Conservation (phyloP, 2,888 invertebrate genomes). For the Drosophila prolongata region DNA sequence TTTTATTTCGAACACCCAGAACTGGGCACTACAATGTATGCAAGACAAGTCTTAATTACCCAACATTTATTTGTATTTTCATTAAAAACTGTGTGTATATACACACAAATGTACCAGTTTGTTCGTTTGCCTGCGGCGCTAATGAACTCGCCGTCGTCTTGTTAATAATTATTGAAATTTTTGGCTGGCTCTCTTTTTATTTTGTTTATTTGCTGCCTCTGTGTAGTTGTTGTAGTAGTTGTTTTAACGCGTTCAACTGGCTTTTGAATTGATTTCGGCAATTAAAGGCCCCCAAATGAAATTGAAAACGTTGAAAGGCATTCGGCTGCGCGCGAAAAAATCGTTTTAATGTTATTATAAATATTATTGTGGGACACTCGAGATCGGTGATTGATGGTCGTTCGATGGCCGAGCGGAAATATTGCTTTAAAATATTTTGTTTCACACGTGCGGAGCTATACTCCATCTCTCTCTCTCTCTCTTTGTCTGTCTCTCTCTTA, state of each 20-base stretch:
- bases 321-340: constrained; percentile 55
- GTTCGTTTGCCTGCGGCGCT: constrained; percentile 31
- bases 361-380: constrained; percentile 71
- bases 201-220: constrained; percentile 40
- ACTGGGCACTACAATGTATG: constrained; percentile 52
- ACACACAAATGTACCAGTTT: constrained; percentile 15
- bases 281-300: constrained; percentile 74
- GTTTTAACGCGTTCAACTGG: constrained; percentile 78
- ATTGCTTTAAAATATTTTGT: constrained; percentile 18
- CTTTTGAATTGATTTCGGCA: constrained; percentile 79
- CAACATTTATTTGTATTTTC: constrained; percentile 66
- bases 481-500: constrained; percentile 42
- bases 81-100: constrained; percentile 12
- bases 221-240: constrained; percentile 66
- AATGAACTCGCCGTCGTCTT: constrained; percentile 61
- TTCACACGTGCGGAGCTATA: constrained; percentile 58
- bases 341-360: constrained; percentile 66
- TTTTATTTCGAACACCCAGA: constrained; percentile 31
- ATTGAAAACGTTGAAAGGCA: constrained; percentile 73
- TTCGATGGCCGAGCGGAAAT: constrained; percentile 61
- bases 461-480: constrained; percentile 14
- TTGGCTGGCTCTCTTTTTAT: constrained; percentile 24
- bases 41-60: constrained; percentile 81
- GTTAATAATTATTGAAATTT: constrained; percentile 75
- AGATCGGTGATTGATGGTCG: constrained; percentile 69